Conservation (phyloP, 2,888 invertebrate genomes). For the Artemia sinica region DNA sequence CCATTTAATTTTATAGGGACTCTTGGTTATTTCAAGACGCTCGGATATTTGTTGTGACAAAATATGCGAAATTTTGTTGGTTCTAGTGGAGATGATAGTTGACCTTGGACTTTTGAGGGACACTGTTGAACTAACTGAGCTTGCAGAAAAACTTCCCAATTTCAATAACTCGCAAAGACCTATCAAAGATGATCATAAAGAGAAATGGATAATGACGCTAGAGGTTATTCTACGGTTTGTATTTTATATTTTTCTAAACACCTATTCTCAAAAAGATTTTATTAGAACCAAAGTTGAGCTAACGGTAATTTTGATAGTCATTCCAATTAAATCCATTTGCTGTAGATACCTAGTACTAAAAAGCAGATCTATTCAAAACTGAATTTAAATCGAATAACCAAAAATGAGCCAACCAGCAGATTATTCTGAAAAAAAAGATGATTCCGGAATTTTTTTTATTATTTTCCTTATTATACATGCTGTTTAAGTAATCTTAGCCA, state of each 20-base stretch:
- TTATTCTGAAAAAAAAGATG: too few relatives aligned
- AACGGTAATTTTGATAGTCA: too few relatives aligned
- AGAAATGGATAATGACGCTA: constrained; percentile 21
- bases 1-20: constrained; percentile 41
- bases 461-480: too few relatives aligned
- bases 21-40: constrained; percentile 65
- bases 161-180: constrained; percentile 27
- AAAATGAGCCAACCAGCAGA: too few relatives aligned
- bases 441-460: too few relatives aligned
- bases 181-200: constrained; percentile 26
- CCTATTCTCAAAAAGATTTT: too few relatives aligned
- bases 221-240: neutral
- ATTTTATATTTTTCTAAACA: neutral
- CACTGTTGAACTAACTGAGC: constrained; percentile 21
- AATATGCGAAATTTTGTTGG: constrained; percentile 80
- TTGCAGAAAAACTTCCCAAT: constrained; percentile 23
- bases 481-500: too few relatives aligned
- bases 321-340: too few relatives aligned
- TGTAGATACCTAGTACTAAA: too few relatives aligned
- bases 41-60: constrained; percentile 65
- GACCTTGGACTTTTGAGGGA: constrained; percentile 54
- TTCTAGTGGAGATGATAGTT: constrained; percentile 73
- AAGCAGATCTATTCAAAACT: too few relatives aligned
- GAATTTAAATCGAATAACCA: too few relatives aligned
- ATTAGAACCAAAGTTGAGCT: too few relatives aligned